Base-by-base conservation (phyloP, 2,113 vertebrate species). In the Nycticorax nycticorax region DNA sequence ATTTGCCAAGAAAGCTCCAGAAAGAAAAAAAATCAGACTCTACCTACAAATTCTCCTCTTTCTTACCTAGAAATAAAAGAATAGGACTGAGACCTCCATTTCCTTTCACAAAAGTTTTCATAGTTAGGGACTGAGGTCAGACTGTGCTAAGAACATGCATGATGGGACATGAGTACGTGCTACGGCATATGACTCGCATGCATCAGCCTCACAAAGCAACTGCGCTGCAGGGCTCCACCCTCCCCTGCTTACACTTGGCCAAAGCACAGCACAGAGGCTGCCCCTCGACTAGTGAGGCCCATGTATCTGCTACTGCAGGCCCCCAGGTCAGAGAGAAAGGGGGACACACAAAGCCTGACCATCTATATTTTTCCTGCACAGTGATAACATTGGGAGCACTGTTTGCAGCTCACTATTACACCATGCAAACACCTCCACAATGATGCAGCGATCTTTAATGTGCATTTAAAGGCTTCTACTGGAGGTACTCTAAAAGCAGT, bases 161-260 rank as follows among this genome's bases (percentile, higher is more conserved):
- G 12, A 45, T 1, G 19, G 24, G 56, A 69, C 35, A 37, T 0
- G 0, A 63, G 35, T 8, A 50, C 0, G 0, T 3, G 32, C 35
- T 37, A 13, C 35, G 39, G 41, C 1, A 1, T 10, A 2, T 11
- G 57, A 39, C 26, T 4, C 14, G 41, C 9, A 2, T 1, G 1
- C 55, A n/a, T 1, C 55, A 45, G 48, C 55, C 60, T 4, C 27
- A 32, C 35, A 50, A n/a, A 50, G 39, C 53, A 9, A 8, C 37
- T 1, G 27, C 71, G 4, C 50, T 2, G n/a, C 45, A 32, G 68
- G 33, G 52, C n/a, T 59, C 28, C 37, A 41, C 2, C 12, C 43
- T 27, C 14, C 63, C 60, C 80, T 43, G 60, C 59, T 35, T 2
- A 3, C 19, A 1, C 41, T 7, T 1, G 1, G 45, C 59, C 55